A percentile compares a stretch with the other conserved stretches of the same genome.
Evolutionary conservation across 2,888 invertebrate species (phyloP).

Genomic region (Xiphydria camelus): DNA sequence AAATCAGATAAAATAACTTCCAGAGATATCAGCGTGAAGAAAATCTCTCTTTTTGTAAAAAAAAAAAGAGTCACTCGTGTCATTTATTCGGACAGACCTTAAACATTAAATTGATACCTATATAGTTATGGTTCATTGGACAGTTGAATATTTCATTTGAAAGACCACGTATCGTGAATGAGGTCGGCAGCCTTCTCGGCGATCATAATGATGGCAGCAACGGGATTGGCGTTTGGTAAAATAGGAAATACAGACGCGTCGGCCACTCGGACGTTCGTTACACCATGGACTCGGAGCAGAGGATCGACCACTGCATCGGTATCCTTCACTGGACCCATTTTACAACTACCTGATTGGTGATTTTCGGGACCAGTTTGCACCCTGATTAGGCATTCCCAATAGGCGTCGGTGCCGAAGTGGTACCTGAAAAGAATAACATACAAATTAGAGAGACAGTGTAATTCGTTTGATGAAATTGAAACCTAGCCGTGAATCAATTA

Average conservation of each 20-base stretch:
- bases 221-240: constrained; percentile 69
- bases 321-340: constrained; percentile 62
- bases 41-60: background rate
- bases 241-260: constrained; percentile 73
- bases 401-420: constrained; percentile 64
- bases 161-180: constrained; percentile 61
- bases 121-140: no score
- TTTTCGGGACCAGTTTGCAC: constrained; percentile 67
- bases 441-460: no score
- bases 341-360: constrained; percentile 67
- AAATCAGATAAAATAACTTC: no score
- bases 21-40: no score
- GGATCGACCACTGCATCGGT: constrained; percentile 63
- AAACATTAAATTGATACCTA: no score
- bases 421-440: constrained; percentile 61
- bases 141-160: no score
- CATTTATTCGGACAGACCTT: no score
- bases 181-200: constrained; percentile 73
- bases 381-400: constrained; percentile 70
- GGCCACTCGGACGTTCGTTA: constrained; percentile 66
- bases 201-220: constrained; percentile 72
- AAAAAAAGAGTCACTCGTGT: background rate
- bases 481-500: no score
- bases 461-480: no score
- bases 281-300: constrained; percentile 65